A percentile compares a stretch with the other conserved stretches of the same genome.
Conservation (phyloP, 2,113 vertebrate genomes). For the Eonycteris spelaea region DNA sequence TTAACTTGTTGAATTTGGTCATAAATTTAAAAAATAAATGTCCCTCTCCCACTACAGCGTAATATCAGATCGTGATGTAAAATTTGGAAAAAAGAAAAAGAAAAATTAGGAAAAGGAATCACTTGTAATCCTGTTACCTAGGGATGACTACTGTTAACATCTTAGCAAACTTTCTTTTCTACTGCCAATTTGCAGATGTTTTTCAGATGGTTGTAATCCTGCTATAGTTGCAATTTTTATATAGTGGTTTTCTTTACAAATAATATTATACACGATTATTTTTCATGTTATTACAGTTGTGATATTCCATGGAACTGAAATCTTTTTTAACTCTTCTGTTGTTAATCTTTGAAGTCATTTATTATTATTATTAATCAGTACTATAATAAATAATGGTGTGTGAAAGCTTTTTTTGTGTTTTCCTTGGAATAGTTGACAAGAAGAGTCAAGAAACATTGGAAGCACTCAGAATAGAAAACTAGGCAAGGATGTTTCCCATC, state of each 20-base stretch:
- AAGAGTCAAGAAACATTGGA: neutral
- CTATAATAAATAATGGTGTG: neutral
- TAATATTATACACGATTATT: neutral
- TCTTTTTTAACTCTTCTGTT: neutral
- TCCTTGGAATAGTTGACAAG: neutral
- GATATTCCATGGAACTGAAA: neutral
- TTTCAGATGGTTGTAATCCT: neutral
- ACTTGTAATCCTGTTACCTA: neutral
- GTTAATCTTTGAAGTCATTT: neutral
- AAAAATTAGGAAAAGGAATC: neutral
- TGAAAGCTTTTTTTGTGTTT: neutral
- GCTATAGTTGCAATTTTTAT: neutral
- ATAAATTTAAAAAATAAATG: neutral
- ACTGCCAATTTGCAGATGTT: neutral
- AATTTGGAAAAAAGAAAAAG: neutral
- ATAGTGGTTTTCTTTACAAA: neutral
- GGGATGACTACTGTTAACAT: neutral
- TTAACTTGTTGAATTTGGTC: neutral
- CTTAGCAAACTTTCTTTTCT: neutral
- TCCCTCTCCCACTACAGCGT: neutral
- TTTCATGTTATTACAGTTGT: neutral
- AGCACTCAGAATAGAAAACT: neutral
- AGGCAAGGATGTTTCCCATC: neutral
- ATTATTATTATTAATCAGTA: neutral
- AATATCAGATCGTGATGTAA: neutral